phyloP scores from a whole-genome alignment of 1,140 invertebrate species.

The Heliconius hermathena region DNA sequence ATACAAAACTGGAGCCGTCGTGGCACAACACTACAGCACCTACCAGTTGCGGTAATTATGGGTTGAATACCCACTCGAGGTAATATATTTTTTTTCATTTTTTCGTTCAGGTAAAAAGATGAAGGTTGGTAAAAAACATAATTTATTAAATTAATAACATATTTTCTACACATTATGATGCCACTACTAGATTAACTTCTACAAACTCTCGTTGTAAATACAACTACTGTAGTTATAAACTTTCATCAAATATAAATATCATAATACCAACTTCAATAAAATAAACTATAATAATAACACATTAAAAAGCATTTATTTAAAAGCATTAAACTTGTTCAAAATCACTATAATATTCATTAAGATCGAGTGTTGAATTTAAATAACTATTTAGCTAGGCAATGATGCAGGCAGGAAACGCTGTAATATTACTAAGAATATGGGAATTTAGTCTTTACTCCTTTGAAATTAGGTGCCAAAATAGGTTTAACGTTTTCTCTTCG shows the following conservation, averaged over 20 bases:
- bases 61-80: no score
- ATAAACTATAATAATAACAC: slow-evolving; percentile 14
- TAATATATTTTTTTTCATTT: no score
- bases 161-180: not conserved
- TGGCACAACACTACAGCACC: no score
- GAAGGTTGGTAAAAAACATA: no score
- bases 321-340: slow-evolving; percentile 24
- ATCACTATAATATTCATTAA: slow-evolving; percentile 45
- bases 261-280: not conserved
- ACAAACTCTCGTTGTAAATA: not conserved
- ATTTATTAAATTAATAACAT: not conserved
- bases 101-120: no score
- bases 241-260: not conserved
- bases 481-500: slow-evolving; percentile 30
- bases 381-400: slow-evolving; percentile 66
- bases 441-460: slow-evolving; percentile 29
- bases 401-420: slow-evolving; percentile 40
- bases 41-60: no score
- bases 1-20: no score
- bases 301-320: slow-evolving; percentile 12
- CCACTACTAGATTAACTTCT: not conserved
- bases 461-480: slow-evolving; percentile 22
- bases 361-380: slow-evolving; percentile 62
- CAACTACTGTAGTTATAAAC: not conserved
- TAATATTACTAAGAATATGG: slow-evolving; percentile 25